Evolutionary conservation across 2,113 vertebrate genomes (phyloP).

Genomic region (Hypocryptadius cinnamomeus): DNA sequence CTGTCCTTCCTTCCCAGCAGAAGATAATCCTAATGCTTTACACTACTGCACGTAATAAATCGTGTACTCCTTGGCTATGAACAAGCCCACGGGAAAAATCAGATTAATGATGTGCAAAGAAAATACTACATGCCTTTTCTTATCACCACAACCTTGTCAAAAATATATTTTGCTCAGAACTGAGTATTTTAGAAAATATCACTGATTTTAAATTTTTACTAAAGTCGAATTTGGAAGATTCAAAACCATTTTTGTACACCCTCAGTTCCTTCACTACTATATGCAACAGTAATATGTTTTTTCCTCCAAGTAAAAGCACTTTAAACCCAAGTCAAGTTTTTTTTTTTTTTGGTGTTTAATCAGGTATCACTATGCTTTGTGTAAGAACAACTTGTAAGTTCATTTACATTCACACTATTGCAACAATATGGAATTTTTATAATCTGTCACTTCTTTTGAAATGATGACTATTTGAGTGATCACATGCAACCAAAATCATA

Average conservation of each 20-base stretch:
- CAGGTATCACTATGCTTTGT: neutral
- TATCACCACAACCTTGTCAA: neutral
- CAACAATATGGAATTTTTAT: neutral
- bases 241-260: neutral
- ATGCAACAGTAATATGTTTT: neutral
- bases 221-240: neutral
- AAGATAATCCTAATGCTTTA: neutral
- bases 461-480: neutral
- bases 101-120: neutral
- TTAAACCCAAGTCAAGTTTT: neutral
- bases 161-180: neutral
- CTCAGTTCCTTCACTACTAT: neutral
- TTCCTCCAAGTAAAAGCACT: neutral
- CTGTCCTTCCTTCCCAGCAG: neutral
- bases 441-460: neutral
- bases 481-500: neutral
- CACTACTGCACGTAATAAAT: neutral
- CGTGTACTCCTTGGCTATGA: neutral
- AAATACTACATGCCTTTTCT: neutral
- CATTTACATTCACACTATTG: neutral
- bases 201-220: neutral
- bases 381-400: neutral
- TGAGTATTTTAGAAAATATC: neutral
- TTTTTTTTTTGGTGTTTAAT: neutral
- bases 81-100: neutral